These are phyloP conservation scores for Hymenopus coronatus DNA, from an alignment of 2,888 invertebrate species.

Conservation along the genomic window DNA sequence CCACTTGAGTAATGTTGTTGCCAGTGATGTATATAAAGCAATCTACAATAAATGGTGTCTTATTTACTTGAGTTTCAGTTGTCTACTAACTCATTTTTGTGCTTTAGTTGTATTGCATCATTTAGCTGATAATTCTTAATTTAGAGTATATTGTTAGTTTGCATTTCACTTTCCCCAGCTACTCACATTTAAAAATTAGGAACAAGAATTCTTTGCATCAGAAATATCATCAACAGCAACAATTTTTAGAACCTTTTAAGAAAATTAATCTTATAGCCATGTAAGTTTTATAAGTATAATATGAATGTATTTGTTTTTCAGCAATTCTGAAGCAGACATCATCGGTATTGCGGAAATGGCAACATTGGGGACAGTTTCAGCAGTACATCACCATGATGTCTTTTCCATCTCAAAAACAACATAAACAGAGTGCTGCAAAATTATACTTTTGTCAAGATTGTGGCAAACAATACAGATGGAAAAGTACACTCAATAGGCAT, in stretches of 20 bases:
- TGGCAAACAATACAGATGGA: constrained; percentile 83
- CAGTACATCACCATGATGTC: neutral
- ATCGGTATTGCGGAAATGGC: neutral
- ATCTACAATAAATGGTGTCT: too few relatives aligned
- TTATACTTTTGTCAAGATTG: constrained; percentile 66
- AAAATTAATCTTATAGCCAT: neutral
- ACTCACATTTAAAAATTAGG: too few relatives aligned
- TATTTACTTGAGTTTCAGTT: too few relatives aligned
- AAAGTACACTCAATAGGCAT: constrained; percentile 77
- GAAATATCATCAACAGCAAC: too few relatives aligned
- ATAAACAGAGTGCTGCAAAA: neutral
- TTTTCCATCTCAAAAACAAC: neutral
- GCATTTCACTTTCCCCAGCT: too few relatives aligned
- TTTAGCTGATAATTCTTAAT: too few relatives aligned
- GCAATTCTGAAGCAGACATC: neutral
- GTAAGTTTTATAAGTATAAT: neutral
- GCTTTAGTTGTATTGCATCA: too few relatives aligned
- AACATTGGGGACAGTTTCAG: neutral
- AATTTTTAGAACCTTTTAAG: neutral
- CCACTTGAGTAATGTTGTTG: too few relatives aligned
- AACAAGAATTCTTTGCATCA: too few relatives aligned
- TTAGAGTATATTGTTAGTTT: too few relatives aligned
- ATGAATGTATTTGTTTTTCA: neutral
- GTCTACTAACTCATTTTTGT: too few relatives aligned
- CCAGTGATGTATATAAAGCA: too few relatives aligned